Base-by-base conservation (phyloP, 2,888 invertebrate species). In the Drosophila engyochracea region DNA sequence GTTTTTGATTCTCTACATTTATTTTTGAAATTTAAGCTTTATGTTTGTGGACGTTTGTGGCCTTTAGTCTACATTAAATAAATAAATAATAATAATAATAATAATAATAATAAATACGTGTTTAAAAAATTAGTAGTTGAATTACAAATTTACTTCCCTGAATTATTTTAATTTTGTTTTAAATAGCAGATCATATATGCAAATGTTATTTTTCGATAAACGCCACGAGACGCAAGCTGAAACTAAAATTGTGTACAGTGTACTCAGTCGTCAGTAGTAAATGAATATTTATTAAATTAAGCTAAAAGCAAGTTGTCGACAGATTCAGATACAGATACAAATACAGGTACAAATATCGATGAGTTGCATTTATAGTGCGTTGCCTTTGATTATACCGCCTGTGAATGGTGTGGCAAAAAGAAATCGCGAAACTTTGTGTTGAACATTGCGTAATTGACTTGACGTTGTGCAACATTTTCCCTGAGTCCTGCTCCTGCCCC, bases 371-470 rank as follows among this genome's bases (percentile, higher is more conserved):
- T 44, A 35, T 47, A 52, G 35, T 55, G 65, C 30, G 39, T 52
- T 19, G 72, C 78, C 79, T 72, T 78, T 85, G 82, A 82, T 85
- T 87, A 76, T 81, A 79, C 81, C 62, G 63, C 76, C 79, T 79
- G 70, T 67, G 54, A 68, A 70, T 67, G 28, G 59, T 62, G 70
- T 55, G 51, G 69, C 51, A 59, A 55, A 41, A 28, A 51, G 69
- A 59, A 75, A 73, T 60, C 62, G 73, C 59, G 66, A 70, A 83
- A 83, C 83, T 83, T 84, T 75, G 49, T 77, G 74, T 47, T 47
- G 47, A 64, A 76, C 79, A 74, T 75, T 82, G 80, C 75, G 82
- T 89, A 89, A 89, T 89, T 88, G 85, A 83, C 81, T 87, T 84
- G 71, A 68, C 77, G 76, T 74, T 82, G 82, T 76, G 77, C 75